These are phyloP conservation scores for Bergia sp. DNA, from an alignment of 92 coral and sea anemone genomes.

Conservation along the genomic window DNA sequence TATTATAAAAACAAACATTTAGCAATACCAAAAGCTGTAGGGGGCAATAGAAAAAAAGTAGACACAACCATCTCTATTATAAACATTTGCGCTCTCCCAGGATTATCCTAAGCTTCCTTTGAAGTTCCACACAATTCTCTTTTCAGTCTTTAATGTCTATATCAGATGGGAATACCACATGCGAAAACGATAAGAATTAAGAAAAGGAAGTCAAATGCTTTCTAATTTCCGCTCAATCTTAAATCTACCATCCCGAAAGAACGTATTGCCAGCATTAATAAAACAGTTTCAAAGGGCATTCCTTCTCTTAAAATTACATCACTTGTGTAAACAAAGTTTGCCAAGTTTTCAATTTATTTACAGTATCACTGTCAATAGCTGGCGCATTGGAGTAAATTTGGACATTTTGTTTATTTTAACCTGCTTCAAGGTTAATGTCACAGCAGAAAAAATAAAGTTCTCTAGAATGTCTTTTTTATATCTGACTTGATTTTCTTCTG, in stretches of 20 bases:
- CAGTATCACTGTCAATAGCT: neutral
- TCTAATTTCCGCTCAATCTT: conserved; percentile 4
- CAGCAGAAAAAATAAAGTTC: too few relatives aligned
- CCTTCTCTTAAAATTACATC: neutral
- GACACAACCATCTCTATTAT: neutral
- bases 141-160: neutral
- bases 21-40: neutral
- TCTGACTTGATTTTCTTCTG: too few relatives aligned
- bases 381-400: too few relatives aligned
- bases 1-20: conserved; percentile 40
- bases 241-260: neutral
- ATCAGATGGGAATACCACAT: neutral
- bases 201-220: conserved; percentile 10
- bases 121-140: neutral
- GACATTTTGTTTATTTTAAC: too few relatives aligned
- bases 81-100: conserved; percentile 1
- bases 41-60: conserved; percentile 24
- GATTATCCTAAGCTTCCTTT: neutral
- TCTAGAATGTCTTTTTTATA: too few relatives aligned
- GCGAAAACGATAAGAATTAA: neutral
- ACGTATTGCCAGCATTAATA: neutral
- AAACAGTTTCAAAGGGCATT: neutral
- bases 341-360: neutral
- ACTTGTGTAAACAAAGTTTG: neutral
- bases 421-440: too few relatives aligned